phyloP scores from a whole-genome alignment of 1,140 invertebrate genomes.

The Apis dorsata region DNA sequence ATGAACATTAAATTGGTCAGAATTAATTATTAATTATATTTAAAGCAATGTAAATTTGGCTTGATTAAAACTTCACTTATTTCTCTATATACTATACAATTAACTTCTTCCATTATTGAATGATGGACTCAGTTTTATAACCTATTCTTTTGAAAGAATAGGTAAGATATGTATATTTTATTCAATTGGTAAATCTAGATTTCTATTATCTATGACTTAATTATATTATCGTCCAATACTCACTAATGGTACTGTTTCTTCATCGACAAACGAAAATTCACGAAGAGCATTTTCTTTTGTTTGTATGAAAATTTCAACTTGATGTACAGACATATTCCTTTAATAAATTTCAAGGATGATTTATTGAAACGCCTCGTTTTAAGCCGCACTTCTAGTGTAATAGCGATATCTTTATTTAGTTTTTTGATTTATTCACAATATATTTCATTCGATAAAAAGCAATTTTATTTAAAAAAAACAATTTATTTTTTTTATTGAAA shows the following conservation, averaged over 20 bases:
- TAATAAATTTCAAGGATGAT: background rate
- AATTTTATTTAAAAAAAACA: background rate
- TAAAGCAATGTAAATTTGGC: too few species aligned
- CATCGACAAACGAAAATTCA: slow-evolving; percentile 69
- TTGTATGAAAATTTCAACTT: slow-evolving; percentile 47
- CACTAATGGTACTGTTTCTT: slow-evolving; percentile 68
- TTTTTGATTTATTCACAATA: background rate
- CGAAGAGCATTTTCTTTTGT: slow-evolving; percentile 68
- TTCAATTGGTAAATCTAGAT: slow-evolving; percentile 17
- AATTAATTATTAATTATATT: background rate
- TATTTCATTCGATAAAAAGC: background rate
- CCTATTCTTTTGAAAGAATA: background rate
- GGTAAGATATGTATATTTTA: slow-evolving; percentile 8
- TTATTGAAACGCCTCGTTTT: slow-evolving; percentile 15
- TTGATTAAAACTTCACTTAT: background rate
- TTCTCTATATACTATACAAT: too few species aligned
- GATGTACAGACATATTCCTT: slow-evolving; percentile 50
- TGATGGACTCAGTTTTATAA: background rate
- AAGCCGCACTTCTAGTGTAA: background rate
- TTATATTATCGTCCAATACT: slow-evolving; percentile 56
- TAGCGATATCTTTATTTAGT: background rate
- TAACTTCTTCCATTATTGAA: background rate
- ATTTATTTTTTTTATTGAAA: too few species aligned
- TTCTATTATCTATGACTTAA: slow-evolving; percentile 12
- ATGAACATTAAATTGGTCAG: background rate